Evolutionary conservation across 2,797 vertebrate genomes (phyloP), one percentile per base, ranked within the genome.

Genomic region (Labroides dimidiatus): DNA sequence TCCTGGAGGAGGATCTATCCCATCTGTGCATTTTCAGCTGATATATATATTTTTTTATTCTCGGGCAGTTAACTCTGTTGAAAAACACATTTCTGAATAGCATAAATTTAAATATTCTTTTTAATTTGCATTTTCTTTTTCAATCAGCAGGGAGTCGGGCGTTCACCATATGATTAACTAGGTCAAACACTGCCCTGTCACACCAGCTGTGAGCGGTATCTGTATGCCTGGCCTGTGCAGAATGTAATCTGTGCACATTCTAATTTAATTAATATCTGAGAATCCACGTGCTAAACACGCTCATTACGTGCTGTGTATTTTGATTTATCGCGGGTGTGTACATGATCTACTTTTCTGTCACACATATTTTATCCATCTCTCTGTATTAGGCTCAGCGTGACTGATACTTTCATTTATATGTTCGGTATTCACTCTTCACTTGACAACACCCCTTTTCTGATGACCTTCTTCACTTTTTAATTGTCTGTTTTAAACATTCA

Each of bases 161-260:
- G 13, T 50, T 71, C 65, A 68, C 55, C 58, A 82, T 71, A 82
- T 69, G 58, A 64, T 66, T 27, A 49, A 20, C 16, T 21, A 56
- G 60, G 71, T 74, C 70, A 55, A 75, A 27, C 68, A 49, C 65
- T 49, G 56, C 27, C 65, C 51, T 42, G 67, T 30, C 50, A 72
- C 8, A 71, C 51, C 81, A 65, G 62, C 67, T 89, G 80, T 64
- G 55, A 55, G 13, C 4, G 27, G 54, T 0, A 0, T 30, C 61
- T 45, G 30, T 17, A 20, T 1, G 17, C 45, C 6, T 30, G 43
- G 30, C 3, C 20, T 44, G 45, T 69, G 44, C 50, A 69, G 0
- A 54, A 37, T 49, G 33, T 27, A 10, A 54, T 41, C 37, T 50
- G 45, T 33, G 30, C 51, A 36, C n/a, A 45, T 66, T 67, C 69